Base-by-base conservation (phyloP, 2,797 vertebrate genomes). In the Lutjanus argentimaculatus region DNA sequence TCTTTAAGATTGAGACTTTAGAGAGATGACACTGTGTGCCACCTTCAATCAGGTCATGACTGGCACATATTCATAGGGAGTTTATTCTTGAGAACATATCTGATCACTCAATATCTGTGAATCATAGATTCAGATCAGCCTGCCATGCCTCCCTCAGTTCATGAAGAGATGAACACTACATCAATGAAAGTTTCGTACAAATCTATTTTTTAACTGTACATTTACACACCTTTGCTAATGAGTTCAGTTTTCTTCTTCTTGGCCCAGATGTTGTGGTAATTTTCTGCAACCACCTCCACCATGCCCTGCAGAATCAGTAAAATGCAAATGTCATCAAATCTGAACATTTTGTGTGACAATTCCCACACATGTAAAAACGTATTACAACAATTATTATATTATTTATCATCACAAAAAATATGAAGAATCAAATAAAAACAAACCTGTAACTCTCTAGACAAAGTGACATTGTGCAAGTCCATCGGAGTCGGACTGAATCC, bases 191-290 rank as follows among this genome's bases (percentile, higher is more conserved):
- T 36, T 36, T 36, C 4, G 30, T 36, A 36, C 30, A 36, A 3
- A 6, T 36, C 30, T 36, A 6, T 36, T 36, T 51, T 9, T 12
- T 21, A 14, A 25, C 2, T 56, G 19, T 63, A 75, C 17, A 61
- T 46, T 14, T 3, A 46, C 82, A 36, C 85, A 99, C 98, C 98
- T 99, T 97, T 99, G 91, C 96, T 97, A 80, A 96, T 93, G 40
- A 99, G 95, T 71, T 99, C 98, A 62, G 92, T 87, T 91, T 99
- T 99, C 96, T 99, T 99, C 95, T 99, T 99, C 95, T 97, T 99
- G 84, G 98, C 97, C 99, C 99, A 99, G 93, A 99, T 99, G 89
- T 98, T 99, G 93, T 99, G 98, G 91, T 99, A 99, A 88, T 99
- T 99, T 95, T 99, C 99, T 80, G 99, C 98, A 82, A 99, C 97